Evolutionary conservation across 2,797 vertebrate species (phyloP), one percentile per base, ranked within the genome.

Genomic region (Protonibea diacanthus): DNA sequence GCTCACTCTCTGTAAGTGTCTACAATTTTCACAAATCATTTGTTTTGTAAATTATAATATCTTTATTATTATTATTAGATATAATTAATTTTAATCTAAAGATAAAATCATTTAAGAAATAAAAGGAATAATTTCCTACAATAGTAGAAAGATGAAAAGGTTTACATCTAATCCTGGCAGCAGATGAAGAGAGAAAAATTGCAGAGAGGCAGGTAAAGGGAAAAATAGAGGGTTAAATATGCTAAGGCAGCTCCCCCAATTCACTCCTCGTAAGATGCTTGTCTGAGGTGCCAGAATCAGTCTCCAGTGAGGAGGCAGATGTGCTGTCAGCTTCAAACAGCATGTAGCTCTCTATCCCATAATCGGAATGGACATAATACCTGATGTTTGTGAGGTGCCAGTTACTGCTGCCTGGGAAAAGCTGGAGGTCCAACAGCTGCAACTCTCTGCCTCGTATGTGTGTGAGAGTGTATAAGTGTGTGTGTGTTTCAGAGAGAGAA

Each of bases 311-410:
- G 90, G 85, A 94, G 93, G 93, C 93, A 97, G 95, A 97, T 96
- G 94, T 76, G 93, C 95, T 96, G 96, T 97, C 96, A 96, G 94
- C 94, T 95, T 87, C 94, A 94, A 96, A 95, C 95, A 95, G 90
- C 88, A 89, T 93, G 95, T 93, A 96, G 94, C 94, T 93, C 94
- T 94, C 92, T 89, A 92, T 87, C 88, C 95, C 91, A 94, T 96
- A 96, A 98, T 95, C 92, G 75, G 92, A 96, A 94, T 92, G 96
- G 96, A 97, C 96, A 95, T 91, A 93, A 96, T 96, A 95, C 59
- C 89, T 95, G 95, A 94, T 95, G 94, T 95, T 95, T 90, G 89
- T 88, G 92, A 90, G 94, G 91, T 94, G 92, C 91, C 93, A 89
- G 92, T 94, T 94, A 94, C 91, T 89, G 90, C 93, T 91, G 92